A percentile compares a stretch with the other conserved stretches of the same genome.
Evolutionary conservation across 2,113 vertebrate species (phyloP).

Genomic region (Orthonyx spaldingii): DNA sequence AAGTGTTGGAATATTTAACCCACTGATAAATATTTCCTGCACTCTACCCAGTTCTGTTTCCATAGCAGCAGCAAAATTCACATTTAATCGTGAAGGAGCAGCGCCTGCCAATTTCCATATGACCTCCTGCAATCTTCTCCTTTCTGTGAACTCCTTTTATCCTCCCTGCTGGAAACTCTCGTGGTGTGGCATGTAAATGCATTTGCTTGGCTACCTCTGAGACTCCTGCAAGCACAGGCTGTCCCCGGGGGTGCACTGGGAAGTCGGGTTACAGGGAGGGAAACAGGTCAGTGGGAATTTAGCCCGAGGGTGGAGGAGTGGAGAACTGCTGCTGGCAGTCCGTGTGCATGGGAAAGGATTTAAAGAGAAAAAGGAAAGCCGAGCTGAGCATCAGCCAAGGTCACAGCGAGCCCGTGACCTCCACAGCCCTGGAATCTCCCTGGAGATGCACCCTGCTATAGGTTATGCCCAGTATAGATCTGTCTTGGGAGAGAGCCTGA

Average conservation of each 20-base stretch:
- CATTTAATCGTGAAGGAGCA: not conserved
- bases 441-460: fast-evolving
- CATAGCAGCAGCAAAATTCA: conserved; percentile 36
- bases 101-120: not conserved
- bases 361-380: not conserved
- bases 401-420: not conserved
- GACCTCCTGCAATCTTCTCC: conserved; percentile 4
- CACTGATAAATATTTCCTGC: not conserved
- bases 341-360: not conserved
- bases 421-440: not conserved
- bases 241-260: not conserved
- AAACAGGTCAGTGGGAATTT: not conserved
- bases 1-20: not conserved
- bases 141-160: not conserved
- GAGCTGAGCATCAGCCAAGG: not conserved
- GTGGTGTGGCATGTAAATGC: not conserved
- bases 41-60: not conserved
- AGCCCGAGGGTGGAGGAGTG: not conserved
- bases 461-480: too few species aligned
- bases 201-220: not conserved
- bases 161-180: not conserved
- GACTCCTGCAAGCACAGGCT: not conserved
- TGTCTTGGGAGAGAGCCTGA: not conserved
- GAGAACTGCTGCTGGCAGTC: not conserved
- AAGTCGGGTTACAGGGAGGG: not conserved